These are phyloP conservation scores for Danio jaintianensis DNA, from an alignment of 2,797 vertebrate genomes.

Conservation along the genomic window DNA sequence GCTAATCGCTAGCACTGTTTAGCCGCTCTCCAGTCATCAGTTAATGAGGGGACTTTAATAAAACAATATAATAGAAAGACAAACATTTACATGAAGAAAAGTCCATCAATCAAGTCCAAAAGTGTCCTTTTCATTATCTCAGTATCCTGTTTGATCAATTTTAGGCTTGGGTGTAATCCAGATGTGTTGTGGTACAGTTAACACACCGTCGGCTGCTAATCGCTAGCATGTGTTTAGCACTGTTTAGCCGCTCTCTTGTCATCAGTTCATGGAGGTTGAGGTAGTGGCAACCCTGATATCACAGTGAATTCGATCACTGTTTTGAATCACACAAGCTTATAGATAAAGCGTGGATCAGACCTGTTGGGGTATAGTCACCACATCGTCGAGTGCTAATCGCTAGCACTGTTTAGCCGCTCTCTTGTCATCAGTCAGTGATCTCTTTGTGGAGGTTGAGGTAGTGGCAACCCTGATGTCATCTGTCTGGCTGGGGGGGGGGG, in stretches of 20 bases:
- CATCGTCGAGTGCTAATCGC: constrained; percentile 4
- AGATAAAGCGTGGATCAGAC: no score
- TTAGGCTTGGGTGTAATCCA: neutral
- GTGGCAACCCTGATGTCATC: constrained; percentile 73
- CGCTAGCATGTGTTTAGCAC: constrained; percentile 1
- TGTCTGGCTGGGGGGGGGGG: constrained; percentile 68
- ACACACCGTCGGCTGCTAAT: neutral
- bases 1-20: constrained; percentile 44
- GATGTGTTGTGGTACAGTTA: neutral
- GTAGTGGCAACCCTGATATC: constrained; percentile 38
- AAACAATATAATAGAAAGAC: no score
- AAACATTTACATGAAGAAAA: no score
- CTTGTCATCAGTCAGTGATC: constrained; percentile 44
- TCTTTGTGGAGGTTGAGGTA: neutral
- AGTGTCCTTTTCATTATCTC: neutral
- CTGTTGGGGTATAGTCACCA: neutral
- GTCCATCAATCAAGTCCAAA: neutral
- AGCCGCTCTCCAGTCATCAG: constrained; percentile 61
- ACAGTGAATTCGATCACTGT: no score
- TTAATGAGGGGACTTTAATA: constrained; percentile 67
- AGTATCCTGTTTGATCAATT: neutral
- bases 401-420: constrained; percentile 57
- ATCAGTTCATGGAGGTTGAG: constrained; percentile 62
- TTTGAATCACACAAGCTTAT: no score
- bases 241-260: constrained; percentile 63